phyloP scores from a whole-genome alignment of 2,113 vertebrate genomes.

The Puma concolor region DNA sequence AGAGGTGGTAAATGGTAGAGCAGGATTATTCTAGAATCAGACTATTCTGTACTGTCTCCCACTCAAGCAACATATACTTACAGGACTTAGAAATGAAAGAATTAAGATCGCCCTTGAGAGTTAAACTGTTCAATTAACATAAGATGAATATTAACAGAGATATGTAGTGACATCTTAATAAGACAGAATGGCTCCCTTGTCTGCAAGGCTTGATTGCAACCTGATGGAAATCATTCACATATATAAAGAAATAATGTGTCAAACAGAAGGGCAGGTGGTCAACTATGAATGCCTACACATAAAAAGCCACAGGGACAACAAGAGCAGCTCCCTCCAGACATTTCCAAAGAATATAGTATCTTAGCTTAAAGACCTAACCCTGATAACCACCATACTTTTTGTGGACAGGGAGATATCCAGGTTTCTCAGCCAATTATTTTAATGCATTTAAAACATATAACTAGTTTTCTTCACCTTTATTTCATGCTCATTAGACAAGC shows the following conservation, averaged over 20 bases:
- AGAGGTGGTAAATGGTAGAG: background rate
- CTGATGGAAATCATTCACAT: conserved; percentile 38
- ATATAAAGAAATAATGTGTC: conserved; percentile 42
- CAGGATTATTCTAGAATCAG: conserved; percentile 36
- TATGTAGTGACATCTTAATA: conserved; percentile 51
- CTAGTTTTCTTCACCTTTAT: background rate
- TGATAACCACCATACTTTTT: conserved; percentile 6
- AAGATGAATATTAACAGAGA: conserved; percentile 58
- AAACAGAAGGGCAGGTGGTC: background rate
- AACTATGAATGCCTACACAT: background rate
- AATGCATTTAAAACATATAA: conserved; percentile 7
- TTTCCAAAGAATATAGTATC: conserved; percentile 15
- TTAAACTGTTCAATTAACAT: conserved; percentile 54
- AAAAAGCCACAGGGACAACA: background rate
- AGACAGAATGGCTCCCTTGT: conserved; percentile 55
- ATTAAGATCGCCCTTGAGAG: conserved; percentile 34
- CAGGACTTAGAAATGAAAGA: conserved; percentile 33
- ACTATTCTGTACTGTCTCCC: background rate
- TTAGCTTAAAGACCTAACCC: background rate
- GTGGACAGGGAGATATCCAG: background rate
- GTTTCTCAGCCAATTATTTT: conserved; percentile 26
- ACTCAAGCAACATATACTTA: conserved; percentile 33
- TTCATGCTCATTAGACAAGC: background rate
- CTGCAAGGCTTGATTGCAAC: conserved; percentile 24
- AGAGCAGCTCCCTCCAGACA: background rate